A percentile compares a stretch with the other conserved stretches of the same genome.
Conservation (phyloP, 2,888 invertebrate genomes). For the Linnaemya tessellans region DNA sequence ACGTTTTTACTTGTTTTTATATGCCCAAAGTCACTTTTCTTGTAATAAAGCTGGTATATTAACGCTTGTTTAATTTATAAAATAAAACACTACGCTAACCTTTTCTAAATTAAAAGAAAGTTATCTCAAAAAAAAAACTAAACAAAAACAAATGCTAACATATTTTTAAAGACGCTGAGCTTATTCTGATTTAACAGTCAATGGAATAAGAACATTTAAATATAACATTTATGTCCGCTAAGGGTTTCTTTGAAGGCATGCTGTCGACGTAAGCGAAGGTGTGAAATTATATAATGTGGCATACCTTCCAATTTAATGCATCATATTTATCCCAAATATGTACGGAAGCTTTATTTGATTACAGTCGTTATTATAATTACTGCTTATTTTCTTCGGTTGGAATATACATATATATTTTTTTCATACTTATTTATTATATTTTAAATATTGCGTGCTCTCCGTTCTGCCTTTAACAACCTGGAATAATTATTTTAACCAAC, state of each 20-base stretch:
- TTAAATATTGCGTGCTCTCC: constrained; percentile 58
- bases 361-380: constrained; percentile 38
- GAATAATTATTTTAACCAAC: constrained; percentile 54
- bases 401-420: constrained; percentile 2
- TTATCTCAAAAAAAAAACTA: too few relatives aligned
- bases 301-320: not conserved
- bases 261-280: not conserved
- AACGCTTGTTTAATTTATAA: too few relatives aligned
- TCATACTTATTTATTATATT: not conserved
- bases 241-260: not conserved
- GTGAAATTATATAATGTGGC: not conserved
- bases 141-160: not conserved
- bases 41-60: too few relatives aligned
- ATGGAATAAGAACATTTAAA: not conserved
- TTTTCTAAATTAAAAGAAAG: too few relatives aligned
- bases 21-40: too few relatives aligned
- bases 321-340: not conserved
- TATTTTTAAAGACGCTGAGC: not conserved
- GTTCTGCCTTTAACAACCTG: constrained; percentile 22
- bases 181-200: not conserved
- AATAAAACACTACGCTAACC: too few relatives aligned
- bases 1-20: too few relatives aligned
- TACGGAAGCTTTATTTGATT: not conserved
- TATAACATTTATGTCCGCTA: not conserved
- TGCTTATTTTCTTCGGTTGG: constrained; percentile 49